Conservation (phyloP, 2,888 invertebrate genomes). For the Acrobasis consociella region DNA sequence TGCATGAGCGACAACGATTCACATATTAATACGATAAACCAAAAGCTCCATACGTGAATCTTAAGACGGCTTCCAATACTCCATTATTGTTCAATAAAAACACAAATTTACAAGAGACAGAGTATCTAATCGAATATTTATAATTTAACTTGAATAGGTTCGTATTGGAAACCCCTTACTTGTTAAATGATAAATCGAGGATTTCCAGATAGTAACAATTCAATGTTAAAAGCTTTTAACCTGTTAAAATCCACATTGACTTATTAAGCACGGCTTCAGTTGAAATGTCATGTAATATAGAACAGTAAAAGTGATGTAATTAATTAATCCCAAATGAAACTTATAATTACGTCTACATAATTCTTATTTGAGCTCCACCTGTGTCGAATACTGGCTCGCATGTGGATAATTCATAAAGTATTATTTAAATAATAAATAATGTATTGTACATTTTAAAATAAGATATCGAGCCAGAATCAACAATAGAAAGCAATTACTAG, state of each 20-base stretch:
- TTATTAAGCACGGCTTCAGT: slow-evolving; percentile 17
- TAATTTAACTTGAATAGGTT: background rate
- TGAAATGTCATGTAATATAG: slow-evolving; percentile 7
- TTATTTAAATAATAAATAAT: too few relatives aligned
- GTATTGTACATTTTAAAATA: background rate
- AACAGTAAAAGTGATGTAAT: slow-evolving; percentile 17
- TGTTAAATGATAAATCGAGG: slow-evolving; percentile 32
- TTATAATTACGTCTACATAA: slow-evolving; percentile 6
- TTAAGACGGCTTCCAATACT: slow-evolving; percentile 57
- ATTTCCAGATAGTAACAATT: slow-evolving; percentile 16
- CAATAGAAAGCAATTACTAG: background rate
- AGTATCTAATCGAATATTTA: background rate
- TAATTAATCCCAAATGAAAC: slow-evolving; percentile 9
- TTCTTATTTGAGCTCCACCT: background rate
- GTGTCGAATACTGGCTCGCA: background rate
- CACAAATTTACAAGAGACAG: background rate
- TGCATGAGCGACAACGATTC: slow-evolving; percentile 82
- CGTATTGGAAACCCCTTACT: slow-evolving; percentile 32
- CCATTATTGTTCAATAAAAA: slow-evolving; percentile 14
- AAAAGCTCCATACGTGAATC: slow-evolving; percentile 67
- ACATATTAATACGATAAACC: slow-evolving; percentile 76
- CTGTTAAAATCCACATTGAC: slow-evolving; percentile 19
- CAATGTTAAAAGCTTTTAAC: slow-evolving; percentile 20
- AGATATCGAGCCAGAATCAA: background rate
- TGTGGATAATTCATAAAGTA: background rate